These are phyloP conservation scores for Anthophora plumipes DNA, from an alignment of 2,888 invertebrate species.

Conservation along the genomic window DNA sequence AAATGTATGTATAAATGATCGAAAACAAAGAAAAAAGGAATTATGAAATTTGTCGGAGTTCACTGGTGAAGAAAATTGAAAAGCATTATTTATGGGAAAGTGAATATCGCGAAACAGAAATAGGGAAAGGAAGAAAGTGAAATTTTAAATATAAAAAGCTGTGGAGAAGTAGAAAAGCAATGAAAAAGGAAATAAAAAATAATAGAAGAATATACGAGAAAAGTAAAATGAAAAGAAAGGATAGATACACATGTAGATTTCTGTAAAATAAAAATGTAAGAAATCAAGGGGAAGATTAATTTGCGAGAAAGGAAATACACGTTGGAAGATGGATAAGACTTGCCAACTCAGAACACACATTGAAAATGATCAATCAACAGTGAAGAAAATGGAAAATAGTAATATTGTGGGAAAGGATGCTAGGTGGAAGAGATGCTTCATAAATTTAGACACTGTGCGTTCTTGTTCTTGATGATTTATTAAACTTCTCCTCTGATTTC, in stretches of 20 bases:
- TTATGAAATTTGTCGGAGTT: no score
- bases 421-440: not conserved
- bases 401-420: not conserved
- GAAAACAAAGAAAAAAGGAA: not conserved
- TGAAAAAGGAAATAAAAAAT: no score
- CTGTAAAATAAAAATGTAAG: not conserved
- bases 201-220: no score
- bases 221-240: no score
- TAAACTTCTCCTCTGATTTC: not conserved
- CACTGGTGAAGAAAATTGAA: no score
- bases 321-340: not conserved
- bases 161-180: no score
- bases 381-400: not conserved
- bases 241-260: no score
- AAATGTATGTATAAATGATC: not conserved
- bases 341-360: not conserved
- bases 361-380: slow-evolving; percentile 19
- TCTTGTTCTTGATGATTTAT: no score
- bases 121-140: no score
- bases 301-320: slow-evolving; percentile 1
- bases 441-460: not conserved
- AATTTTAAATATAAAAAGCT: no score
- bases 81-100: no score
- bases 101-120: no score
- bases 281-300: not conserved